Evolutionary conservation across 2,113 vertebrate genomes (phyloP).

Genomic region (Podiceps cristatus): DNA sequence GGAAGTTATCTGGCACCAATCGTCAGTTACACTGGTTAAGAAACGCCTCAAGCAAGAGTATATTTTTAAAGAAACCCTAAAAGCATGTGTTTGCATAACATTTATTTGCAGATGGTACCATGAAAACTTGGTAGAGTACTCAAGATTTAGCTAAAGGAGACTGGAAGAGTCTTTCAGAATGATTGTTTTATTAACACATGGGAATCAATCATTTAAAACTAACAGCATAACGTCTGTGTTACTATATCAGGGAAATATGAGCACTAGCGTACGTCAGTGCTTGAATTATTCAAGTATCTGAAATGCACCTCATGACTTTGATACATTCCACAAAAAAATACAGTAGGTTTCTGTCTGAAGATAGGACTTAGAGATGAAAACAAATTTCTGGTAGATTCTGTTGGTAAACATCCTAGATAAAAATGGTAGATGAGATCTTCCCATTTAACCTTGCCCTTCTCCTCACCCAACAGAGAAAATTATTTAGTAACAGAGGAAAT

Average conservation of each 20-base stretch:
- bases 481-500: not conserved
- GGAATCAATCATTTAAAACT: slow-evolving; percentile 34
- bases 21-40: not conserved
- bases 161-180: not conserved
- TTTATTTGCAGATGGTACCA: not conserved
- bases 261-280: not conserved
- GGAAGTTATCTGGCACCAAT: not conserved
- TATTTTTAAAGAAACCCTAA: not conserved
- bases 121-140: not conserved
- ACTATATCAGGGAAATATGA: not conserved
- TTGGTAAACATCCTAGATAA: not conserved
- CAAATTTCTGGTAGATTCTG: not conserved
- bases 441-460: not conserved
- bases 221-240: not conserved
- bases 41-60: not conserved
- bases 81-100: not conserved
- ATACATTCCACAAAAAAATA: not conserved
- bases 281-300: slow-evolving; percentile 36
- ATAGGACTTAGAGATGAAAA: not conserved
- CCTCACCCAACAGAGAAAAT: not conserved
- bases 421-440: not conserved
- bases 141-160: not conserved
- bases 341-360: not conserved
- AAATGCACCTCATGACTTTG: slow-evolving; percentile 31
- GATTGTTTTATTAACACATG: not conserved